Conservation (phyloP, 2,888 invertebrate genomes). For the Stegana nigrithorax region DNA sequence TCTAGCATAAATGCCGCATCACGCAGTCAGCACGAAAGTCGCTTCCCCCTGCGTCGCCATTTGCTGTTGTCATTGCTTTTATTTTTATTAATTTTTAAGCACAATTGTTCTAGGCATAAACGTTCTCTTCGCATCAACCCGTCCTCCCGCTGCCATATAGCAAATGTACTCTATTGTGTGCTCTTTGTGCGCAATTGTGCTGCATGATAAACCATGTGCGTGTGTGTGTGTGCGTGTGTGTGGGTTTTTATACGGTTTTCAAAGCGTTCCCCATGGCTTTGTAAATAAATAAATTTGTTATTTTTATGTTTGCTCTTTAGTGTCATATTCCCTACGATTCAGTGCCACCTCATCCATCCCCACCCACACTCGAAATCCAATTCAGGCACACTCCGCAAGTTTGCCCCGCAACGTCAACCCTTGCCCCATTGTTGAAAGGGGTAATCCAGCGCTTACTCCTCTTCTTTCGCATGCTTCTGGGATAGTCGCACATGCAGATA, state of each 20-base stretch:
- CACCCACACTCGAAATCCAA: neutral
- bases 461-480: neutral
- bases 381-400: neutral
- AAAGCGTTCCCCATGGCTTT: constrained; percentile 19
- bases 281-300: constrained; percentile 20
- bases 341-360: neutral
- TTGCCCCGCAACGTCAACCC: neutral
- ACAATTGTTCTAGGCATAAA: neutral
- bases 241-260: neutral
- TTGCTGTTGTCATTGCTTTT: neutral
- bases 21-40: constrained; percentile 27
- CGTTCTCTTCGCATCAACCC: neutral
- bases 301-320: constrained; percentile 17
- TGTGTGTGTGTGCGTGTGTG: neutral
- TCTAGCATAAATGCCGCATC: constrained; percentile 45
- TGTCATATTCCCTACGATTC: constrained; percentile 5
- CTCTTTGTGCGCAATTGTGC: neutral
- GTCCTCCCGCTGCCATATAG: neutral
- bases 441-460: neutral
- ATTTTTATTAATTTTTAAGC: constrained; percentile 11
- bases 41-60: neutral
- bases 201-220: neutral
- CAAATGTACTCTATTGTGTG: neutral
- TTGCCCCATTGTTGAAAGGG: too few species aligned
- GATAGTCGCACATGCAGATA: neutral